Conservation (phyloP, 2,113 vertebrate species). For the Sinocyclocheilus maitianheensis region DNA sequence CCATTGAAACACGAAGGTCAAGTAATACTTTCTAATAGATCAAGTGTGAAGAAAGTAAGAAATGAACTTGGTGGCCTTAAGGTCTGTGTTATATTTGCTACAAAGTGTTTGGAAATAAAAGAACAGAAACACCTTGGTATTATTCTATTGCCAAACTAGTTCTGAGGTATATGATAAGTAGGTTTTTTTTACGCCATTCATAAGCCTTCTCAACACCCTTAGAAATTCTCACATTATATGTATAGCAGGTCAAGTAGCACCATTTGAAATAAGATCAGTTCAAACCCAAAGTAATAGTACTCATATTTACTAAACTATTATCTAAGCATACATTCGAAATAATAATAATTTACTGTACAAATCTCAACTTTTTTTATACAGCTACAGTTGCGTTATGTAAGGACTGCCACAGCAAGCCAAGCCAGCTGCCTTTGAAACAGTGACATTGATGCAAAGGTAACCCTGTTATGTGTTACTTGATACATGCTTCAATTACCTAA, state of each 20-base stretch:
- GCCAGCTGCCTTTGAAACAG: slow-evolving; percentile 88
- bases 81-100: slow-evolving; percentile 59
- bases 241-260: slow-evolving; percentile 95
- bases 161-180: slow-evolving; percentile 99
- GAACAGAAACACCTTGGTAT: slow-evolving; percentile 78
- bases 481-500: slow-evolving; percentile 62
- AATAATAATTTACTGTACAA: slow-evolving; percentile 97
- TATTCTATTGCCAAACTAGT: slow-evolving; percentile 94
- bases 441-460: slow-evolving; percentile 75
- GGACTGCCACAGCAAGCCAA: slow-evolving; percentile 90
- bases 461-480: slow-evolving; percentile 78
- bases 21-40: slow-evolving; percentile 88
- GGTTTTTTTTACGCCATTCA: slow-evolving; percentile 85
- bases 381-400: slow-evolving; percentile 84
- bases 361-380: slow-evolving; percentile 85
- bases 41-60: slow-evolving; percentile 81
- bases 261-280: slow-evolving; percentile 88
- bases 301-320: slow-evolving; percentile 92
- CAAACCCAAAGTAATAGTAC: slow-evolving; percentile 84
- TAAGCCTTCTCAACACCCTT: slow-evolving; percentile 79
- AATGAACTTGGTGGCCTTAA: slow-evolving; percentile 70
- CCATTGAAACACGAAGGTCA: slow-evolving; percentile 85
- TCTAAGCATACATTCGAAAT: slow-evolving; percentile 84
- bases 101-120: slow-evolving; percentile 74
- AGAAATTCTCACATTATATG: slow-evolving; percentile 89